Conservation (phyloP, 1,140 invertebrate species). For the Drosophila ficusphila region DNA sequence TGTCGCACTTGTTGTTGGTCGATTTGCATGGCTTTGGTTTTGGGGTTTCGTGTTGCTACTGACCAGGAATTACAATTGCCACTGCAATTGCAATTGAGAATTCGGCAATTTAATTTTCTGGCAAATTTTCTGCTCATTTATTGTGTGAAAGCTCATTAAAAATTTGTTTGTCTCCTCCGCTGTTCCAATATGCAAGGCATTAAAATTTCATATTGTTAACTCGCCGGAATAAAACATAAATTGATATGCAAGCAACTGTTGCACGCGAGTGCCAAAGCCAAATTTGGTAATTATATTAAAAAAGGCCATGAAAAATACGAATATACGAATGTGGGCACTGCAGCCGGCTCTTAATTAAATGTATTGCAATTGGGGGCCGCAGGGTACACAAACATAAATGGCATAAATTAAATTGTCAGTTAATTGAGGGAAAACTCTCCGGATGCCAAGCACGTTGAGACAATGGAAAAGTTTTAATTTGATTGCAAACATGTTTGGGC, state of each 20-base stretch:
- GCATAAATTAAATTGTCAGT: constrained; percentile 49
- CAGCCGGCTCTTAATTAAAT: constrained; percentile 44
- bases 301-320: constrained; percentile 61
- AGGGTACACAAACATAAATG: constrained; percentile 1
- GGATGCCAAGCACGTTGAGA: constrained; percentile 5
- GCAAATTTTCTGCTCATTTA: constrained; percentile 47
- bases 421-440: constrained; percentile 26
- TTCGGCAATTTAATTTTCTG: constrained; percentile 47
- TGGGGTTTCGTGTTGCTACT: constrained; percentile 1
- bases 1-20: constrained; percentile 42
- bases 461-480: constrained; percentile 48
- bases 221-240: constrained; percentile 40
- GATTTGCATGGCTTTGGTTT: constrained; percentile 43
- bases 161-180: constrained; percentile 41
- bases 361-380: constrained; percentile 20
- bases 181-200: constrained; percentile 22
- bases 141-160: constrained; percentile 67
- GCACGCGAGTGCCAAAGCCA: constrained; percentile 23
- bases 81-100: constrained; percentile 13
- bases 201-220: constrained; percentile 57
- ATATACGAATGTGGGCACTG: too few relatives aligned
- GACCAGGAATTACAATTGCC: constrained; percentile 7
- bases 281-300: constrained; percentile 67
- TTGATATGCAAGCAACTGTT: constrained; percentile 56
- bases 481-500: constrained; percentile 10